Percentiles rank a stretch among this genome's conserved stretches.
These are phyloP conservation scores for Caranx ignobilis DNA, from an alignment of 2,113 vertebrate genomes.

Conservation along the genomic window DNA sequence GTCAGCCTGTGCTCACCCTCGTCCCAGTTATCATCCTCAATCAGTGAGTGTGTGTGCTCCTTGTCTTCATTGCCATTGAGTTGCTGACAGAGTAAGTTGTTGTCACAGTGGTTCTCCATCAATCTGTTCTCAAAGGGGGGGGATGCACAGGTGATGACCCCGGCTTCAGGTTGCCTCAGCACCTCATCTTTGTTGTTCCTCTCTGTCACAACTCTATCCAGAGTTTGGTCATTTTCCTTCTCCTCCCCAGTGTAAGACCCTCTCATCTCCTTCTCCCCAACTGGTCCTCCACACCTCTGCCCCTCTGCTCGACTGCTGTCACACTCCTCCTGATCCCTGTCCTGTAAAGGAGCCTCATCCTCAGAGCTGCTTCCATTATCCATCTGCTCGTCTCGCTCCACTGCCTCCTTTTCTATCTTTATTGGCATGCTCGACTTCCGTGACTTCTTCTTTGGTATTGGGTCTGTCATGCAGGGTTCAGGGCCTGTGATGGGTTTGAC, in stretches of 20 bases:
- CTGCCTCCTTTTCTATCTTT: conserved; percentile 94
- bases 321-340: conserved; percentile 79
- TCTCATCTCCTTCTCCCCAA: conserved; percentile 33
- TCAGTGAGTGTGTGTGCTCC: conserved; percentile 3
- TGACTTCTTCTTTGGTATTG: conserved; percentile 97
- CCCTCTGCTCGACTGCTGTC: conserved; percentile 21
- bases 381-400: conserved; percentile 81
- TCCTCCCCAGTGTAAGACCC: conserved; percentile 15
- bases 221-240: conserved; percentile 30
- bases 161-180: conserved; percentile 67
- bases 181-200: conserved; percentile 71
- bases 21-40: conserved; percentile 71
- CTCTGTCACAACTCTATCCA: conserved; percentile 11
- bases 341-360: conserved; percentile 83
- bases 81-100: conserved; percentile 55
- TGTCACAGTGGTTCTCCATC: conserved; percentile 75
- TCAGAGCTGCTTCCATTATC: conserved; percentile 86
- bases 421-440: conserved; percentile 99
- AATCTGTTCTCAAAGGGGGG: conserved; percentile 63
- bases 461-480: conserved; percentile 82
- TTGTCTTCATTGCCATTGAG: conserved; percentile 68
- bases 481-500: conserved; percentile 83
- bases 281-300: conserved; percentile 60
- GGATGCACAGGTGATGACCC: conserved; percentile 61
- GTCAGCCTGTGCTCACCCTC: conserved; percentile 84